Percentiles rank a stretch among this genome's conserved stretches.
Conservation (phyloP, 2,113 vertebrate genomes). For the Solea senegalensis region DNA sequence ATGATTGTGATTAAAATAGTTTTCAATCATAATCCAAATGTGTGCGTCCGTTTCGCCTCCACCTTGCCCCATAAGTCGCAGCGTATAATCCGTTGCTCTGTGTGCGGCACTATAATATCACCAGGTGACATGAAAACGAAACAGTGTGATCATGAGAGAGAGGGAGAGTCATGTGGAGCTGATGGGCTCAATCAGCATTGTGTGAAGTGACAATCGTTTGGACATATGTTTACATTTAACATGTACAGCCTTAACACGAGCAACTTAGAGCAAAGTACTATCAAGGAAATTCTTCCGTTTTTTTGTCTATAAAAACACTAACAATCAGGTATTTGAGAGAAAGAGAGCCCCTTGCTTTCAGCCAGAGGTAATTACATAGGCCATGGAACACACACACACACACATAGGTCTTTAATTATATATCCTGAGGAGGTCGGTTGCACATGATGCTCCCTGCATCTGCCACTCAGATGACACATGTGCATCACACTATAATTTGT, state of each 20-base stretch:
- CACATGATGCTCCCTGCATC: slow-evolving; percentile 13
- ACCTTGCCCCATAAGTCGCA: too few species aligned
- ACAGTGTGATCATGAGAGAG: too few species aligned
- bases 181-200: too few species aligned
- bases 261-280: neutral
- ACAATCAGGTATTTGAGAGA: slow-evolving; percentile 11
- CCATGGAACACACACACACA: slow-evolving; percentile 26
- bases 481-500: slow-evolving; percentile 53
- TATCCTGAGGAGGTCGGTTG: slow-evolving; percentile 27
- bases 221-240: too few species aligned
- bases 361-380: slow-evolving; percentile 43
- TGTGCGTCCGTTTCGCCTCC: too few species aligned
- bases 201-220: too few species aligned
- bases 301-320: slow-evolving; percentile 46
- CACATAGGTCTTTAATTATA: slow-evolving; percentile 57
- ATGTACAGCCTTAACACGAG: neutral
- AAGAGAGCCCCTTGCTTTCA: slow-evolving; percentile 15
- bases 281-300: neutral
- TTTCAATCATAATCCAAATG: too few species aligned
- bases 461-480: slow-evolving; percentile 35
- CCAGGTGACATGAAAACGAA: too few species aligned
- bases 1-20: too few species aligned
- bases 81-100: too few species aligned
- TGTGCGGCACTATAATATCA: too few species aligned
- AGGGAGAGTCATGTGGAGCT: too few species aligned